These are phyloP conservation scores for Gortyna flavago DNA, from an alignment of 2,888 invertebrate species.

Conservation along the genomic window DNA sequence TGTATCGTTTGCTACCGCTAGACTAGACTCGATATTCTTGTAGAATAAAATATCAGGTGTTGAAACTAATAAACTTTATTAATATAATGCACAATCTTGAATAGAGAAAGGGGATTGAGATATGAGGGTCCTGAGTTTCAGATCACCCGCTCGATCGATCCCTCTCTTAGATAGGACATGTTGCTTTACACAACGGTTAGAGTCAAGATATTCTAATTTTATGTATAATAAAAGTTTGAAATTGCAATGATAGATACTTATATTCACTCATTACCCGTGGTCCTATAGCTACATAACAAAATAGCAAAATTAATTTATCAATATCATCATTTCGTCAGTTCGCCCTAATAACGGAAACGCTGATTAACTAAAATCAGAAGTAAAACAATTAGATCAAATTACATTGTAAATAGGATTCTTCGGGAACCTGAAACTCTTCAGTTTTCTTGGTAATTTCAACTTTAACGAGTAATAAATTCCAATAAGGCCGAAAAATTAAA, in stretches of 20 bases:
- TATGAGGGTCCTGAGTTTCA: too few relatives aligned
- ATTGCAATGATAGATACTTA: too few relatives aligned
- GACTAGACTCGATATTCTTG: not conserved
- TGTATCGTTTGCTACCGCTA: not conserved
- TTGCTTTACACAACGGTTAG: not conserved
- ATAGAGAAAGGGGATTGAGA: too few relatives aligned
- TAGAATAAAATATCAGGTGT: not conserved
- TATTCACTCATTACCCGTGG: too few relatives aligned
- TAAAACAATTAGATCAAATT: constrained; percentile 51
- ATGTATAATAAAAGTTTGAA: too few relatives aligned
- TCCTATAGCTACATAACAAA: not conserved
- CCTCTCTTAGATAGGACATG: not conserved
- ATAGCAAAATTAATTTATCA: constrained; percentile 1
- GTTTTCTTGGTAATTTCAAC: constrained; percentile 42
- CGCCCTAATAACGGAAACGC: constrained; percentile 6
- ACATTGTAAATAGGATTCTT: constrained; percentile 40
- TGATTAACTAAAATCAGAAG: constrained; percentile 33
- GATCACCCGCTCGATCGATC: too few relatives aligned
- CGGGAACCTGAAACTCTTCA: constrained; percentile 42
- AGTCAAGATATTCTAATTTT: too few relatives aligned
- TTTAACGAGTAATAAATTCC: constrained; percentile 40
- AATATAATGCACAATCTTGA: too few relatives aligned
- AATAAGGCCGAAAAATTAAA: constrained; percentile 15
- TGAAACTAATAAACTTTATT: not conserved
- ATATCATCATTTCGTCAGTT: not conserved